Evolutionary conservation across 2,113 vertebrate genomes (phyloP).

Genomic region (Ctenomys sociabilis): DNA sequence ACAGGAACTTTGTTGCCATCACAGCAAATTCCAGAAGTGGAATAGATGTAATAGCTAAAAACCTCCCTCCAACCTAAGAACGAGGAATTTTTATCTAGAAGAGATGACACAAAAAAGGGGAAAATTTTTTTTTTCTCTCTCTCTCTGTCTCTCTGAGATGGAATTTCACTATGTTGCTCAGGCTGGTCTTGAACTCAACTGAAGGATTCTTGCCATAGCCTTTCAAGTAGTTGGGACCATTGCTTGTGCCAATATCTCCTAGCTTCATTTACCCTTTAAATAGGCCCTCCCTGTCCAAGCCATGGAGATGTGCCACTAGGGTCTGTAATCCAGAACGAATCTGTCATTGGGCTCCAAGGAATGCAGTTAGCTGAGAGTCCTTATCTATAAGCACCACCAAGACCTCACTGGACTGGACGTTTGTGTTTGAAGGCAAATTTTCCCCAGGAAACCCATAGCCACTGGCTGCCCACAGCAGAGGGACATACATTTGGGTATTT

Average conservation of each 20-base stretch:
- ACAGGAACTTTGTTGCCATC: background rate
- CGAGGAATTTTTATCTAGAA: background rate
- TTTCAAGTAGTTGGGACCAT: background rate
- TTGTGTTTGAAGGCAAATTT: background rate
- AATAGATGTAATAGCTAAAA: background rate
- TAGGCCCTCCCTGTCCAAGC: background rate
- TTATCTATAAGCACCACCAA: background rate
- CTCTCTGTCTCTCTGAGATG: background rate
- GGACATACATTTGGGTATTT: background rate
- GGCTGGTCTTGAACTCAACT: background rate
- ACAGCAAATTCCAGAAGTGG: background rate
- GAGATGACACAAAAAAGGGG: background rate
- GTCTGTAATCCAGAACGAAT: background rate
- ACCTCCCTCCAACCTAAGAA: background rate
- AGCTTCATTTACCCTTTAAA: background rate
- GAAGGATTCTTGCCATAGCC: background rate
- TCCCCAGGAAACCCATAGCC: background rate
- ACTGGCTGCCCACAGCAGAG: background rate
- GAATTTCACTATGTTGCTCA: background rate
- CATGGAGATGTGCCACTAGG: background rate
- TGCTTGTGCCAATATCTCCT: background rate
- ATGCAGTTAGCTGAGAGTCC: background rate
- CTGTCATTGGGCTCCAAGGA: background rate
- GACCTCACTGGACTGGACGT: background rate
- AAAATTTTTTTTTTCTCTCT: background rate